A percentile compares a stretch with the other conserved stretches of the same genome.
Evolutionary conservation across 2,113 vertebrate species (phyloP).

Genomic region (Psilopsiagon aurifrons): DNA sequence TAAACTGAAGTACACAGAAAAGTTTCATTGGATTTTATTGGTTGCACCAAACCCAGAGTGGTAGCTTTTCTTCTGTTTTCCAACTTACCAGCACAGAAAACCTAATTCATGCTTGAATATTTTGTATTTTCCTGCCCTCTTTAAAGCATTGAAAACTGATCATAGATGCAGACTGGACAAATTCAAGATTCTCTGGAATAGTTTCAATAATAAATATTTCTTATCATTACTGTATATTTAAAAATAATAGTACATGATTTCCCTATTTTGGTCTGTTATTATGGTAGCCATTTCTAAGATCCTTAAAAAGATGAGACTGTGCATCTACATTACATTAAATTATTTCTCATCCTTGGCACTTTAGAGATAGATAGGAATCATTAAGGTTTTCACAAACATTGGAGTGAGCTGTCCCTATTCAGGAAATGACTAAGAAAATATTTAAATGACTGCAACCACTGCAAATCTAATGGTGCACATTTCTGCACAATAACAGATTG

Average conservation of each 20-base stretch:
- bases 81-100: neutral
- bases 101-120: neutral
- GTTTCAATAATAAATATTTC: neutral
- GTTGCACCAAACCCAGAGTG: neutral
- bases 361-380: neutral
- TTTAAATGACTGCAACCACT: neutral
- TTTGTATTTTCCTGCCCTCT: neutral
- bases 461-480: neutral
- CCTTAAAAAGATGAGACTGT: neutral
- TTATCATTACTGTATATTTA: neutral
- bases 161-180: neutral
- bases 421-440: neutral
- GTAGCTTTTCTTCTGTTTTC: neutral
- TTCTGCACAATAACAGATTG: neutral
- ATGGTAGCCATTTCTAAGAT: neutral
- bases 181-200: neutral
- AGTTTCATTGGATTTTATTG: neutral
- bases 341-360: neutral
- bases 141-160: neutral
- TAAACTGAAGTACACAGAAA: neutral
- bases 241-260: neutral
- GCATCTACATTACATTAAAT: neutral
- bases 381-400: neutral
- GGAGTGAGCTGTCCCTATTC: neutral
- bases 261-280: neutral